Percentiles rank a stretch among this genome's conserved stretches.
These are phyloP conservation scores for Stercorarius parasiticus DNA, from an alignment of 2,113 vertebrate species.

Conservation along the genomic window DNA sequence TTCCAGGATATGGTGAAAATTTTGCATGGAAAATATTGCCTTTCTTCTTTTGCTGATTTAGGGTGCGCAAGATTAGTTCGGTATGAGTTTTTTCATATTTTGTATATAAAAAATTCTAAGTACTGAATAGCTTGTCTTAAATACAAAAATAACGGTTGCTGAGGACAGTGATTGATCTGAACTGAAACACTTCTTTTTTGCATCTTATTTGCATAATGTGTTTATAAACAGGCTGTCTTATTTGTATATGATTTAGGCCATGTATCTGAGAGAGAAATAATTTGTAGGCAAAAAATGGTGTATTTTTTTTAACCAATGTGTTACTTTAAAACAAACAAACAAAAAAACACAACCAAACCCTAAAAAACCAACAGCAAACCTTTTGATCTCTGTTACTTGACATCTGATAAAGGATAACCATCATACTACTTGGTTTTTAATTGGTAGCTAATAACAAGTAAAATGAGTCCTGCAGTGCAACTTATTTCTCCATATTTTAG, in stretches of 20 bases:
- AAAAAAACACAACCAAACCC: not conserved
- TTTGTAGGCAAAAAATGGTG: not conserved
- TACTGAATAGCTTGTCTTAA: not conserved
- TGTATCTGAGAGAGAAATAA: not conserved
- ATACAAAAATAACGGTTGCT: conserved; percentile 28
- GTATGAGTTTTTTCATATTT: not conserved
- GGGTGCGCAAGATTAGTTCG: rapidly evolving
- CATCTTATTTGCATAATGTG: conserved; percentile 14
- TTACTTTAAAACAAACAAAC: not conserved
- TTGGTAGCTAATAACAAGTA: not conserved
- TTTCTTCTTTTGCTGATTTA: not conserved
- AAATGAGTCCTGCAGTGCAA: not conserved
- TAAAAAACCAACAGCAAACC: not conserved
- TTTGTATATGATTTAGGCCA: conserved; percentile 10
- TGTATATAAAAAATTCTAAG: not conserved
- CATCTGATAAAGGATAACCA: not conserved
- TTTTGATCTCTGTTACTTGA: not conserved
- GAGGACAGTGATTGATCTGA: conserved; percentile 42
- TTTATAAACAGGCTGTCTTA: conserved; percentile 45
- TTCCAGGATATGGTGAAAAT: not conserved
- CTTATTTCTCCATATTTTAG: not conserved
- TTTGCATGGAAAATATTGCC: not conserved
- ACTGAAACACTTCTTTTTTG: conserved; percentile 46
- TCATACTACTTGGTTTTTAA: not conserved
- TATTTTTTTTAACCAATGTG: not conserved